Base-by-base conservation (phyloP, 1,140 invertebrate genomes). In the Phymorhynchus buccinoides region DNA sequence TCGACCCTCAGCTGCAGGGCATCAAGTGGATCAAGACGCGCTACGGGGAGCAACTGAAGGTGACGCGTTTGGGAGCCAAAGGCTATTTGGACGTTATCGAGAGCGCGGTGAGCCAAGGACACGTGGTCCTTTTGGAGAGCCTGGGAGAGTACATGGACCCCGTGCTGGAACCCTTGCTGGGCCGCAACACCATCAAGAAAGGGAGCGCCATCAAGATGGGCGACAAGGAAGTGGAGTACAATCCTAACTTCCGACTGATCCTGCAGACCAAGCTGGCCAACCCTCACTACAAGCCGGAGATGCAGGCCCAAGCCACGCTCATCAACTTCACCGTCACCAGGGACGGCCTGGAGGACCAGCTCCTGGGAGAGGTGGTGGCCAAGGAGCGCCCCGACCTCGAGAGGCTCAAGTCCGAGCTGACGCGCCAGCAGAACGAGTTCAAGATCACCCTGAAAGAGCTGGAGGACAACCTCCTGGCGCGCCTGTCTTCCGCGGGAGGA, bases 301-400 rank as follows among this genome's bases (percentile, higher is more conserved):
- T 99, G 96, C 98, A 99, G 94, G 98, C 98, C n/a, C 98, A 99
- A 94, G 97, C 97, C 0, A 99, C 98, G 18, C 94, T 99, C 52
- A 98, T 99, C 86, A 99, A 99, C 93, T 99, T 99, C 90, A 99
- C 98, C n/a, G 98, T 99, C 0, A 99, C 98, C 3, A 85, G 97
- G 91, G 97, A 99, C 93, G 98, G 98, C 27, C 94, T 99, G 30
- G 98, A 99, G 94, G 98, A 99, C 93, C 98, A 99, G 93, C 93
- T 99, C 0, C 94, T 99, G 68, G 98, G 97, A 9, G 97, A 98
- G 95, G 98, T 99, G 22, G 98, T 99, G 0, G 98, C 98, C 94
- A 98, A 97, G 18, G 98, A 99, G 94, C 95, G 98, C 89, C 98
- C 98, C 1, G 98, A 99, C 94, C 94, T 99, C 71, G 98, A 99